Evolutionary conservation across 2,888 invertebrate genomes (phyloP).

Genomic region (Colletes collaris): DNA sequence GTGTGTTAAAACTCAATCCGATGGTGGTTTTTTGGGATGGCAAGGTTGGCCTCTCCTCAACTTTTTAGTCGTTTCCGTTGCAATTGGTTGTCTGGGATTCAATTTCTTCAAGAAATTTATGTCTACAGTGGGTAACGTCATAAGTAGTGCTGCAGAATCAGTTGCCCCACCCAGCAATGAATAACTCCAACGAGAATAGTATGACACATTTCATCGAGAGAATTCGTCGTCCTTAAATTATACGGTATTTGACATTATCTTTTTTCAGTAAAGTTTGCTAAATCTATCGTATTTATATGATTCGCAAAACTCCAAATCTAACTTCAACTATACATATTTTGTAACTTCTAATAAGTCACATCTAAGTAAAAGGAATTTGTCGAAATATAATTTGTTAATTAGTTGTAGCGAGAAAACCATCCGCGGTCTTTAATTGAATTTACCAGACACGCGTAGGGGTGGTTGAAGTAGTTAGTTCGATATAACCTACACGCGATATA

Average conservation of each 20-base stretch:
- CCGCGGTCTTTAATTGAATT: slow-evolving; percentile 20
- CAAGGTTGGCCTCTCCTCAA: slow-evolving; percentile 73
- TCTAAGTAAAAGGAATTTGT: no score
- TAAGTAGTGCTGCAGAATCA: not conserved
- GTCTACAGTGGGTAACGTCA: not conserved
- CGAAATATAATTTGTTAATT: slow-evolving; percentile 1
- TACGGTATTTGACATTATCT: no score
- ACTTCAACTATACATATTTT: no score
- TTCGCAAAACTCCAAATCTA: no score
- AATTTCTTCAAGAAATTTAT: slow-evolving; percentile 57
- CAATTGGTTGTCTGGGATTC: slow-evolving; percentile 65
- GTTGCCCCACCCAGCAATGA: no score
- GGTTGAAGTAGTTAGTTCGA: slow-evolving; percentile 28
- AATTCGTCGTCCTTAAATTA: no score
- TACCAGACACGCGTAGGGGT: slow-evolving; percentile 34
- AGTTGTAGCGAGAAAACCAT: not conserved
- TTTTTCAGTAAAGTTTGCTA: no score
- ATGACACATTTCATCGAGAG: no score
- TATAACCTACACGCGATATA: slow-evolving; percentile 27
- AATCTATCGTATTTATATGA: no score
- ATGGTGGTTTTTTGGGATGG: slow-evolving; percentile 64
- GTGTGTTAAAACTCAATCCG: slow-evolving; percentile 40
- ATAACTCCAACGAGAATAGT: no score
- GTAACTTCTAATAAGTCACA: no score
- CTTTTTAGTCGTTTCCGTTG: slow-evolving; percentile 66